These are phyloP conservation scores for Penaeus monodon DNA, from an alignment of 2,888 invertebrate genomes.

Conservation along the genomic window DNA sequence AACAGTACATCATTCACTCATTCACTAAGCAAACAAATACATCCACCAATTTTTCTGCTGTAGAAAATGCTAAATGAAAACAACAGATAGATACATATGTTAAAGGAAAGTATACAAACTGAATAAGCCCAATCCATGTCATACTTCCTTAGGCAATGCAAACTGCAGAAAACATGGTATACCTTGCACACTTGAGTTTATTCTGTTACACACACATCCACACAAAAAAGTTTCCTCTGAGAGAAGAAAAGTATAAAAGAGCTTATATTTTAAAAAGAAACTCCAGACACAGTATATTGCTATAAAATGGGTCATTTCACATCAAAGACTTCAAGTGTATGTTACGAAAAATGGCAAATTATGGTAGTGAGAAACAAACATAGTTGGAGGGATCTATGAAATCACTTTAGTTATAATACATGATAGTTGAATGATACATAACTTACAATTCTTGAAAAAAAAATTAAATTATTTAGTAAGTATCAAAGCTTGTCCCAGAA, in stretches of 20 bases:
- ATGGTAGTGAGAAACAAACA: no score
- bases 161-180: not conserved
- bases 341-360: not conserved
- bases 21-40: not conserved
- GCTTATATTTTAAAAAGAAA: not conserved
- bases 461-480: no score
- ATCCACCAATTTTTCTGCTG: not conserved
- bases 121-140: no score
- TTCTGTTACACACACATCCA: not conserved
- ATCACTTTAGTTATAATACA: no score
- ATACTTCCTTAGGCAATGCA: not conserved
- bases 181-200: not conserved
- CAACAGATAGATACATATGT: not conserved
- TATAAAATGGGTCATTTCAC: not conserved
- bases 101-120: no score
- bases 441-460: no score
- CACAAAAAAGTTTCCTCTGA: not conserved
- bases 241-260: slow-evolving; percentile 6
- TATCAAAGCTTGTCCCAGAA: no score
- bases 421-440: no score
- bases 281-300: not conserved
- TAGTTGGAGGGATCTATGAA: no score
- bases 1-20: slow-evolving; percentile 20
- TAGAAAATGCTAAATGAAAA: not conserved
- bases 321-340: not conserved